Conservation (phyloP, 2,797 vertebrate genomes). For the Acipenser oxyrinchus region DNA sequence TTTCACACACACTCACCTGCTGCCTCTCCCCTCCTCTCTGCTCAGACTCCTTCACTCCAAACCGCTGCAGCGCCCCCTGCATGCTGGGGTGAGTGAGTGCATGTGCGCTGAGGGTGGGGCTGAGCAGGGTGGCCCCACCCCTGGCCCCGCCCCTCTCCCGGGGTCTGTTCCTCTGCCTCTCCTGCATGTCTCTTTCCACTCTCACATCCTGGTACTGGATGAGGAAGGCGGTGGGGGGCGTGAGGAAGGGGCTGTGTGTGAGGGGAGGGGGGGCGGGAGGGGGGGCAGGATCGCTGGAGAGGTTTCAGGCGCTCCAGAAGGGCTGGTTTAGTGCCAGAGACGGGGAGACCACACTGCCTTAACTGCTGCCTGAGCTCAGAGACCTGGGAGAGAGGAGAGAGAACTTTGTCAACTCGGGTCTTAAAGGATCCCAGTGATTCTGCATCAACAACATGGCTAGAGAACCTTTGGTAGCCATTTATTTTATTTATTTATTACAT, state of each 20-base stretch:
- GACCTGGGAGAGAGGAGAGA: conserved; percentile 52
- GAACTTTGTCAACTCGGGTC: too few relatives aligned
- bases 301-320: conserved; percentile 76
- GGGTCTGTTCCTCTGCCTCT: conserved; percentile 60
- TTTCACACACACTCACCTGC: neutral
- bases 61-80: too few relatives aligned
- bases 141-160: conserved; percentile 38
- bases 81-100: too few relatives aligned
- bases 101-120: neutral
- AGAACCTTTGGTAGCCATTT: neutral
- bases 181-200: conserved; percentile 66
- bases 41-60: too few relatives aligned
- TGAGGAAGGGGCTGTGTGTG: conserved; percentile 44
- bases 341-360: conserved; percentile 77
- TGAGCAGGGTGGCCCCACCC: conserved; percentile 4
- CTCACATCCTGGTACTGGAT: conserved; percentile 53
- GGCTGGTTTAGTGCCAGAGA: conserved; percentile 81
- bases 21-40: conserved; percentile 37
- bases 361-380: conserved; percentile 84
- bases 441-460: too few relatives aligned
- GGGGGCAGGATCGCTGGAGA: conserved; percentile 58
- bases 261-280: conserved; percentile 57
- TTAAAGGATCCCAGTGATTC: too few relatives aligned
- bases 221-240: conserved; percentile 45
- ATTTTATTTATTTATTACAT: too few relatives aligned